phyloP scores from a whole-genome alignment of 2,113 vertebrate species.

The Hylia prasina region DNA sequence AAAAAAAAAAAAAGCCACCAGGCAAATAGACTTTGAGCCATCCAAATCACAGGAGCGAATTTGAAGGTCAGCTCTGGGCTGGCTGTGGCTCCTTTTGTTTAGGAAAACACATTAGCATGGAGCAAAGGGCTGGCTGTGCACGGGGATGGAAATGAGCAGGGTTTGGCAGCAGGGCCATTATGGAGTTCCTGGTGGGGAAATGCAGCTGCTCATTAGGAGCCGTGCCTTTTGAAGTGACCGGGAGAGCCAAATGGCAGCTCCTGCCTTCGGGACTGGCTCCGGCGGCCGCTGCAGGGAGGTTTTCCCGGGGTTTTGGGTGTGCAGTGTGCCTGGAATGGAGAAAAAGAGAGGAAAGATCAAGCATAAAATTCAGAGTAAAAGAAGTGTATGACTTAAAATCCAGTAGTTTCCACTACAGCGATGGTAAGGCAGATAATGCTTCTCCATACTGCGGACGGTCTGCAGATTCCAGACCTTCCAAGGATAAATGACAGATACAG shows the following conservation, averaged over 20 bases:
- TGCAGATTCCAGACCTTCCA: background rate
- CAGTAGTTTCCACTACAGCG: accelerated
- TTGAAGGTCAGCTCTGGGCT: constrained; percentile 27
- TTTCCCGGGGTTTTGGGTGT: background rate
- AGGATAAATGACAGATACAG: background rate
- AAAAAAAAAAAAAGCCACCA: background rate
- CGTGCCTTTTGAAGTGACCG: constrained; percentile 57
- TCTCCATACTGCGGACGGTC: accelerated
- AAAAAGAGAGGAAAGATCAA: background rate
- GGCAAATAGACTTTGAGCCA: background rate
- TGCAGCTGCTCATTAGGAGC: constrained; percentile 66
- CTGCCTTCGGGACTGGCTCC: background rate
- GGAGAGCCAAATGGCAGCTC: constrained; percentile 51
- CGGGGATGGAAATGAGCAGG: constrained; percentile 64
- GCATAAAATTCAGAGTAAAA: background rate
- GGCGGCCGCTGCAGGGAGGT: background rate
- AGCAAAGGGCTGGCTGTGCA: constrained; percentile 32
- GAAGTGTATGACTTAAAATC: accelerated
- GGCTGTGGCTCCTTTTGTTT: constrained; percentile 44
- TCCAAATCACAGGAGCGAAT: background rate
- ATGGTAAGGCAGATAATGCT: background rate
- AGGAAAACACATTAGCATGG: constrained; percentile 16
- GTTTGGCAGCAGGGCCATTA: background rate
- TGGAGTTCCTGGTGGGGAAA: constrained; percentile 40
- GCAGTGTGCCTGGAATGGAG: accelerated